Evolutionary conservation across 2,113 vertebrate genomes (phyloP), one percentile per base, ranked within the genome.

Genomic region (Chroicocephalus ridibundus): DNA sequence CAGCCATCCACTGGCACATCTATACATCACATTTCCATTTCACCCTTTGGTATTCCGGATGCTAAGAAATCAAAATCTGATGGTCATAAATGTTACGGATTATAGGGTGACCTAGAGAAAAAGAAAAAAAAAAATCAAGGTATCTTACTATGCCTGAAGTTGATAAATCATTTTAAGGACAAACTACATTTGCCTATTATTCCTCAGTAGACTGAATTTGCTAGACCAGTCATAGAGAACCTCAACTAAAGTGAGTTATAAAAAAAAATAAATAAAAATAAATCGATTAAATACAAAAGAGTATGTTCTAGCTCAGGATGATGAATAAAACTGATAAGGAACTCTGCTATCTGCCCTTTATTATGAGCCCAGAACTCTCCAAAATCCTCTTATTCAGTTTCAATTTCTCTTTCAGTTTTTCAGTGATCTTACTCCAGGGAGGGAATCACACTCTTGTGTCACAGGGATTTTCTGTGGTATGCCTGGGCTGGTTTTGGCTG

Each of bases 391-490:
- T n/a, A 27, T 21, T 91, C 72, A 29, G 22, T 79, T 93, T 82
- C 80, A 79, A 95, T 95, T 95, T 91, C 36, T 79, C 77, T 72
- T 89, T 46, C 62, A 61, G 34, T 79, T 91, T 93, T 76, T 92
- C 78, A 79, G 3, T 58, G 24, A n/a, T 36, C 47, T 87, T 27
- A 14, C 29, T 76, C 26, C n/a, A 55, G 65, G 69, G 83, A 78
- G 52, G 46, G 49, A 64, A 25, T 66, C 76, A 54, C 34, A 12
- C 47, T 65, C 34, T 68, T 25, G 6, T 44, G 65, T 76, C 76
- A 70, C 57, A 61, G 46, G 36, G 31, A n/a, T 60, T 88, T 92
- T 84, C 81, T 58, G 42, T 58, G 29, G 34, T 52, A 20, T 31
- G 40, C 13, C 40, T 65, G 40, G 20, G 38, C 62, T 31, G 62